Percentiles rank a stretch among this genome's conserved stretches.
These are phyloP conservation scores for Liopterus haemorrhoidalis DNA, from an alignment of 2,888 invertebrate genomes.

Conservation along the genomic window DNA sequence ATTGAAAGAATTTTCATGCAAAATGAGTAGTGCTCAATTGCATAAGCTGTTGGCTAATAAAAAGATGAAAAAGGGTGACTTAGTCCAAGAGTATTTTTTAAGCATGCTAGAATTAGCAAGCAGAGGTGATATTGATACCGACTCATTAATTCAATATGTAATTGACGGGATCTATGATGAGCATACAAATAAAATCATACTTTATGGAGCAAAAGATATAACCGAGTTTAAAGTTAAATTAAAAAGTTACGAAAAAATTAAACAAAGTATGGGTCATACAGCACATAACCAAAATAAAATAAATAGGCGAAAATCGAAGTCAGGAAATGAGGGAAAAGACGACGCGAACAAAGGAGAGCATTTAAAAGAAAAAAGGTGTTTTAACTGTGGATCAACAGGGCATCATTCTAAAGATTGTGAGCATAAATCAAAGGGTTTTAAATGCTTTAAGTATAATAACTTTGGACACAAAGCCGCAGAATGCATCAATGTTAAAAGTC, in stretches of 20 bases:
- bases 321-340: not conserved
- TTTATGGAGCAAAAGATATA: constrained; percentile 1
- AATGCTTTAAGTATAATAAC: constrained; percentile 28
- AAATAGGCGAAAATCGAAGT: not conserved
- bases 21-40: constrained; percentile 17
- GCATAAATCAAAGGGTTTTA: constrained; percentile 18
- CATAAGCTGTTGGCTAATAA: constrained; percentile 16
- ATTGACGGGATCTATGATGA: constrained; percentile 4
- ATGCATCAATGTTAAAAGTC: too few species aligned
- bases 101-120: constrained; percentile 24
- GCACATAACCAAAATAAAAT: too few species aligned
- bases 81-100: constrained; percentile 24
- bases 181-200: not conserved
- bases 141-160: not conserved
- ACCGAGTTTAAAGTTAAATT: not conserved
- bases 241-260: not conserved
- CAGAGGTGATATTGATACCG: constrained; percentile 3
- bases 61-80: constrained; percentile 20
- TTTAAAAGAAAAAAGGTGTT: not conserved
- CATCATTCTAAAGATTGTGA: not conserved
- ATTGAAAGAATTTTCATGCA: constrained; percentile 3
- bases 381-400: not conserved
- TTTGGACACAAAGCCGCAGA: constrained; percentile 26
- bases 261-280: too few species aligned
- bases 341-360: not conserved